These are phyloP conservation scores for Tryphoninae sp. DNA, from an alignment of 2,888 invertebrate genomes.

Conservation along the genomic window DNA sequence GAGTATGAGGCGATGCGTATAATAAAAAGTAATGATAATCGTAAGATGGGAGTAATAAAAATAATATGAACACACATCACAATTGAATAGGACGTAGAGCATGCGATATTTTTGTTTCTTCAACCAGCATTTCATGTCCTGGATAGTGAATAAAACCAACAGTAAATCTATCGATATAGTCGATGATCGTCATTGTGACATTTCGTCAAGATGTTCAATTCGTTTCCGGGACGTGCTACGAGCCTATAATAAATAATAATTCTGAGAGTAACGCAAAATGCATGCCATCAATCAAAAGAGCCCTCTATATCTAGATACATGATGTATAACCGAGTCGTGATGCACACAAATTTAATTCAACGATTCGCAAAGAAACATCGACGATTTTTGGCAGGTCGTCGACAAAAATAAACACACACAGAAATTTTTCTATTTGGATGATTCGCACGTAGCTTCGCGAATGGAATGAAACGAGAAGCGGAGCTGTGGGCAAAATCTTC, in stretches of 20 bases:
- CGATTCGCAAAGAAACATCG: conserved; percentile 1
- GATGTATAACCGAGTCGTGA: background rate
- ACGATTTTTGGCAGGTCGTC: conserved; percentile 12
- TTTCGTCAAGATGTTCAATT: conserved; percentile 24
- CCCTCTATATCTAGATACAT: background rate
- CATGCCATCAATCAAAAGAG: conserved; percentile 41
- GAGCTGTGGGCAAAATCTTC: conserved; percentile 21
- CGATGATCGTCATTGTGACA: conserved; percentile 7
- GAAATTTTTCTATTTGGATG: conserved; percentile 24
- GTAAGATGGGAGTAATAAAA: conserved; percentile 53
- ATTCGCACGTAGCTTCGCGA: conserved; percentile 3
- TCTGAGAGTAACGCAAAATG: conserved; percentile 53
- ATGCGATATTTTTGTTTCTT: conserved; percentile 40
- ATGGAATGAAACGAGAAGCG: conserved; percentile 47
- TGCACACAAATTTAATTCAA: background rate
- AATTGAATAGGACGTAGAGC: conserved; percentile 54
- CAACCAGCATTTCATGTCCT: conserved; percentile 32
- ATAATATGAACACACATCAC: conserved; percentile 63
- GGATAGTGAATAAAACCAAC: conserved; percentile 7
- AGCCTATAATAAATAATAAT: conserved; percentile 66
- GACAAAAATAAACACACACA: background rate
- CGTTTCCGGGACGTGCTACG: conserved; percentile 48
- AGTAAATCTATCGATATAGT: conserved; percentile 34
- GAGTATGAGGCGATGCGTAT: conserved; percentile 54
- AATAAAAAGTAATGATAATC: conserved; percentile 54